A percentile compares a stretch with the other conserved stretches of the same genome.
Conservation (phyloP, 2,888 invertebrate genomes). For the Tyria jacobaeae region DNA sequence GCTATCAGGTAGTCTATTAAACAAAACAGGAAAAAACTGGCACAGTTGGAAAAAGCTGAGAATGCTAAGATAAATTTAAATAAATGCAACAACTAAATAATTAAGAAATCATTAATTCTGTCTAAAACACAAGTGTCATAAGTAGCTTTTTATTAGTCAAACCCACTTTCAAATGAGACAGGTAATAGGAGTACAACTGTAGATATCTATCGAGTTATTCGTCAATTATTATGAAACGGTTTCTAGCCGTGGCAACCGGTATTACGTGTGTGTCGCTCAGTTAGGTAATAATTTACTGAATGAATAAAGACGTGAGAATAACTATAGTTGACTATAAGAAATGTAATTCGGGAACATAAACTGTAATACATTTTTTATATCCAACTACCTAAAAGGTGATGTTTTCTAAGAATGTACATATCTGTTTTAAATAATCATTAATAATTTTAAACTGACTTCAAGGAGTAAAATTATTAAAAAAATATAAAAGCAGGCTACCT, state of each 20-base stretch:
- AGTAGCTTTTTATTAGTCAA: not conserved
- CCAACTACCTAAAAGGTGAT: not conserved
- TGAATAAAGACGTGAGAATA: slow-evolving; percentile 61
- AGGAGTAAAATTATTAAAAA: too few species aligned
- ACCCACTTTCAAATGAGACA: slow-evolving; percentile 34
- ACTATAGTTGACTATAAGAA: slow-evolving; percentile 33
- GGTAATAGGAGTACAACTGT: slow-evolving; percentile 21
- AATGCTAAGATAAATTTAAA: not conserved
- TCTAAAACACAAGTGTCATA: not conserved
- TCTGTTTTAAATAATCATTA: too few species aligned
- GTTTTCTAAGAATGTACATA: too few species aligned
- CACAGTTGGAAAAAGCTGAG: not conserved
- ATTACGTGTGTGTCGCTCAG: slow-evolving; percentile 55
- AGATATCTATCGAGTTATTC: slow-evolving; percentile 50
- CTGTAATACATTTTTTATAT: not conserved
- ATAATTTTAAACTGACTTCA: too few species aligned
- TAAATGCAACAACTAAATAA: not conserved
- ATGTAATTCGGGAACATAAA: slow-evolving; percentile 4
- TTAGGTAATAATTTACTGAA: slow-evolving; percentile 61
- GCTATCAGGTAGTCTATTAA: not conserved
- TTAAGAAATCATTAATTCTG: too few species aligned
- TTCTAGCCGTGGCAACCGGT: slow-evolving; percentile 50
- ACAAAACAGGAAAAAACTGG: not conserved
- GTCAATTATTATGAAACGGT: slow-evolving; percentile 65
- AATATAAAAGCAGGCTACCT: too few species aligned